Base-by-base conservation (phyloP, 2,113 vertebrate species). In the Oryctolagus cuniculus region DNA sequence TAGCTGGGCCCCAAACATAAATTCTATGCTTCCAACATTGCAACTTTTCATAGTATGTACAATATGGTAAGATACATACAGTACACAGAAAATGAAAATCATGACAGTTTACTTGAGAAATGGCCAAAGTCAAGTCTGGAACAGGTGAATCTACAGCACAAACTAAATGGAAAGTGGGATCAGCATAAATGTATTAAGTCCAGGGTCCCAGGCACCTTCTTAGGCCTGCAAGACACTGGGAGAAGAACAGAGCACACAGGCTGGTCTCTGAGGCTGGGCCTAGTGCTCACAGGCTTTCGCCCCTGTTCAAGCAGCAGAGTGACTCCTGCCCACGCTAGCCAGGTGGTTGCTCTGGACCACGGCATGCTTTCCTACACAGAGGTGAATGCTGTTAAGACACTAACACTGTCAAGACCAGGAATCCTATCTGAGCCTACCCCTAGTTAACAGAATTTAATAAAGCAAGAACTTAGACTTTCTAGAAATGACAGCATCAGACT, bases 1-100 rank as follows among this genome's bases (percentile, higher is more conserved):
- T 90, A 61, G 73, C 61, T 80, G 22, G 34, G 29, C 19, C 58
- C 55, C 70, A 93, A 94, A 87, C 58, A 95, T 25, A 91, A 83
- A 69, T 25, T 74, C 22, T 10, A 36, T 16, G 15, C 49, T 75
- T 74, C 34, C 87, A 93, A 90, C 49, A 44, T 0, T 64, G 0
- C 27, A 80, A 80, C 22, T 85, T 73, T 82, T 77, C 67, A 81
- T 2, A 85, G 44, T 1, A 51, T 61, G 15, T 61, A 74, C 58
- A 63, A 70, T 63, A 93, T 9, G 22, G 22, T 31, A 83, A 79
- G 53, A 79, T n/a, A 58, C 3, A 38, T 15, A 34, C 0, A 1
- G 24, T 34, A 70, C 12, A 67, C 12, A 36, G 58, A 81, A 92
- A 24, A 75, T 38, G 34, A 67, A 92, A 36, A 81, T 58, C 36